Base-by-base conservation (phyloP, 2,888 invertebrate genomes). In the Aporophyla lueneburgensis region DNA sequence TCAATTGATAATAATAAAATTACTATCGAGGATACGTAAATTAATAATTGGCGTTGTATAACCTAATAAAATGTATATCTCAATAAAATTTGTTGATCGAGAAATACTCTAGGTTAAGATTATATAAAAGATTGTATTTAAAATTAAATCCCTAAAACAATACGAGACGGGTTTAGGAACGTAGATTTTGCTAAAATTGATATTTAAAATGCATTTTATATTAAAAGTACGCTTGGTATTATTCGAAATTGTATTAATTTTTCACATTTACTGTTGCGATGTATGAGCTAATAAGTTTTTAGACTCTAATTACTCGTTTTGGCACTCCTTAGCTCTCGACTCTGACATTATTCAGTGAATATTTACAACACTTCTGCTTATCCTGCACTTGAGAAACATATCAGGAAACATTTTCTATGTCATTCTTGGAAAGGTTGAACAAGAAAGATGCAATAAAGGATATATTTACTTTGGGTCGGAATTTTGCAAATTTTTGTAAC, bases 151-250 rank as follows among this genome's bases (percentile, higher is more conserved):
- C 81, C 81, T 43, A 73, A 80, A 79, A 77, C 76, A 83, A 79
- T 77, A 80, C 78, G 76, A 80, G 74, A 81, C 76, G 81, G 87
- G 86, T 85, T 82, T 87, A 87, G 86, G 72, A 75, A 87, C 71
- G 88, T 89, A 89, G 89, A 89, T 89, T 89, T 89, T 89, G 89
- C 89, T 89, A 89, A 86, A 89, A 88, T 89, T 88, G 87, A 87
- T 88, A 89, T 86, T 87, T 83, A 86, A 86, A 86, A 70, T 78
- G 88, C 88, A 88, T 89, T 86, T 88, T 88, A 81, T 88, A 86
- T 86, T 81, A 86, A 82, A 87, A 74, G 49, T 83, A 84, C 75
- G 86, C 86, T 88, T 88, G 80, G 72, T 85, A 83, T 86, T 67
- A 53, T 69, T 75, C 53, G 56, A 78, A 68, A 71, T 74, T 83